Conservation (phyloP, 2,797 vertebrate species). For the Odontamblyopus lacepedii region DNA sequence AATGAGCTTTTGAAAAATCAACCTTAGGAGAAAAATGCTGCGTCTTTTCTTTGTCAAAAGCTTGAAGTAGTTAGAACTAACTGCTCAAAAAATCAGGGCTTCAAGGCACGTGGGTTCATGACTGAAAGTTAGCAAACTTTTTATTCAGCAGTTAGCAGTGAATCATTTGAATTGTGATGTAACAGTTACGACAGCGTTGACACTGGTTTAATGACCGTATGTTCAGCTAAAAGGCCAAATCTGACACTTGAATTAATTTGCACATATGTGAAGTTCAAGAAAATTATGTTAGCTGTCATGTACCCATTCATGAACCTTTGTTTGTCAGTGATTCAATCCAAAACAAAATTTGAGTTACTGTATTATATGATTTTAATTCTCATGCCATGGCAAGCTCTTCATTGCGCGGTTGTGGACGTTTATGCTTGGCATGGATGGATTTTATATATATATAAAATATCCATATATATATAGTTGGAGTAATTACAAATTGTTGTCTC, state of each 20-base stretch:
- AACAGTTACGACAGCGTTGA: not conserved
- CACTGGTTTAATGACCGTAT: slow-evolving; percentile 6
- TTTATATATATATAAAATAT: no score
- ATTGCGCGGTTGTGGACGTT: not conserved
- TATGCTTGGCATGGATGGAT: not conserved
- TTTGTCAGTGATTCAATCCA: not conserved
- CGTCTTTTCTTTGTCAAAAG: not conserved
- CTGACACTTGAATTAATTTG: not conserved
- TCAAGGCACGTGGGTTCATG: not conserved
- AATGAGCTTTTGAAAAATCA: not conserved
- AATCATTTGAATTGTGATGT: not conserved
- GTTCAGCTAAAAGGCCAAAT: not conserved
- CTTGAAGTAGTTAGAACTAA: not conserved
- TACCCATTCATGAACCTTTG: not conserved
- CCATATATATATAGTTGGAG: no score
- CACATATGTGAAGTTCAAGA: not conserved
- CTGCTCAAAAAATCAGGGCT: not conserved
- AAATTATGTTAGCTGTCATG: not conserved
- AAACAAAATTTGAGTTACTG: no score
- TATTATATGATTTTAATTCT: not conserved
- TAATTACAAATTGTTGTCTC: not conserved
- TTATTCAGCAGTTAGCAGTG: not conserved
- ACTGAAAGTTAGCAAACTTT: not conserved
- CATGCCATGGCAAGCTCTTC: not conserved
- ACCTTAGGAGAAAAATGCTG: not conserved